Percentiles rank a stretch among this genome's conserved stretches.
These are phyloP conservation scores for Plecturocebus donacophilus DNA, from an alignment of 2,113 vertebrate species.

Conservation along the genomic window DNA sequence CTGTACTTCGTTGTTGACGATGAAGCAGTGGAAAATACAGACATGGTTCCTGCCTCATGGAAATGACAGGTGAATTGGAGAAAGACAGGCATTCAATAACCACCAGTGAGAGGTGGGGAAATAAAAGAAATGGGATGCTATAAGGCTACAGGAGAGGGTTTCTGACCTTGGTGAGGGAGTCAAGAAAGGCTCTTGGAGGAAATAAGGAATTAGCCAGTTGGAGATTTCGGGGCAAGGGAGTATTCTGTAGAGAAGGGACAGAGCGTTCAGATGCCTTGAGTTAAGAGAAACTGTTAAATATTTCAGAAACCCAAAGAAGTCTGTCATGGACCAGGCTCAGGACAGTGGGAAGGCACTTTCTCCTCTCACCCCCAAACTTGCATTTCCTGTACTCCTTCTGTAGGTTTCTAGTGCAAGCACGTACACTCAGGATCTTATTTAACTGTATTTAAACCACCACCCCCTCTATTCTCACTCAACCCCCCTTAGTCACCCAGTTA, in stretches of 20 bases:
- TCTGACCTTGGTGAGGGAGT: not conserved
- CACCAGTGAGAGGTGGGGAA: not conserved
- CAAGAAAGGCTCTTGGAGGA: not conserved
- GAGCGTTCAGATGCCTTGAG: not conserved
- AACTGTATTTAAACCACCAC: constrained; percentile 20
- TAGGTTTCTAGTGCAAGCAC: constrained; percentile 34
- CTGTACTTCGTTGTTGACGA: not conserved
- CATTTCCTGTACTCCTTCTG: not conserved
- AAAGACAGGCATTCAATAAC: not conserved
- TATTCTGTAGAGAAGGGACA: not conserved
- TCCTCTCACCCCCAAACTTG: not conserved
- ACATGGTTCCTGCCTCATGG: not conserved
- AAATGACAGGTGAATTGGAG: not conserved
- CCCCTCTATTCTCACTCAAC: not conserved
- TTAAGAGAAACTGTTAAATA: not conserved
- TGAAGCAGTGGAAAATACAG: not conserved
- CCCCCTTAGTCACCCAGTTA: not conserved
- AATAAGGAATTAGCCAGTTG: not conserved
- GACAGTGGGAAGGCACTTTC: not conserved
- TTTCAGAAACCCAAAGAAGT: not conserved
- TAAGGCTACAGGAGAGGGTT: not conserved
- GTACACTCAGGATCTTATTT: constrained; percentile 46
- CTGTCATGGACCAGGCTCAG: not conserved
- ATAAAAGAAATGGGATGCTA: not conserved
- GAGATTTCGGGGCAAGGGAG: not conserved